Evolutionary conservation across 2,888 invertebrate genomes (phyloP), one percentile per base, ranked within the genome.

Genomic region (Agrochola macilenta): DNA sequence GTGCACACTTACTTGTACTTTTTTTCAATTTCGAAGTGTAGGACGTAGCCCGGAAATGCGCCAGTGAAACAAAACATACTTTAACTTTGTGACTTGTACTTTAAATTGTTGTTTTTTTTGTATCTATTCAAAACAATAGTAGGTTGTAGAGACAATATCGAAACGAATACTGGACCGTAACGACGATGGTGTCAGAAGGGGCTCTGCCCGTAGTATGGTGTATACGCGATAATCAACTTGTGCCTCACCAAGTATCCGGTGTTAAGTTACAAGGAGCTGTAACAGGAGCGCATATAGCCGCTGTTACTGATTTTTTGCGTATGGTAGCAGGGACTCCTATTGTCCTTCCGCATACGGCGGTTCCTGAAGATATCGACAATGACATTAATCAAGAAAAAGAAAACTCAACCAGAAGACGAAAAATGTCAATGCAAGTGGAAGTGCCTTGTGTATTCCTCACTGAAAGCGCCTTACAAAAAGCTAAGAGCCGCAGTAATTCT

Each of bases 161-260:
- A 82, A 82, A 87, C 83, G 79, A 87, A 88, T 79, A 81, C 87
- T 91, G 87, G 89, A 87, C 90, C 89, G 87, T 91, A 88, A 87
- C 91, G 93, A 97, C 94, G 92, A 97, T 97, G 97, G 97, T 97
- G 93, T 97, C 97, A 86, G 97, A 97, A 93, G 97, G 97, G 93
- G 95, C 97, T 91, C 89, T 97, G 94, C 97, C 97, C 94, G 97
- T 97, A 89, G 97, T 97, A 93, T 97, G 97, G 97, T 97, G 97
- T 96, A 96, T 97, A 93, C 97, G 97, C 94, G 97, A 97, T 95
- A 97, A 97, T 95, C 97, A 97, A 93, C 97, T 97, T 96, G 97
- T 97, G 92, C 97, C 98, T 87, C 97, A 97, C 85, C 97, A 97
- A 93, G 96, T 98, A 87, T 97, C 97, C 79, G 97, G 97, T 89